Percentiles rank a stretch among this genome's conserved stretches.
phyloP scores from a whole-genome alignment of 2,888 invertebrate species.

The Drosophila atroscutellata region DNA sequence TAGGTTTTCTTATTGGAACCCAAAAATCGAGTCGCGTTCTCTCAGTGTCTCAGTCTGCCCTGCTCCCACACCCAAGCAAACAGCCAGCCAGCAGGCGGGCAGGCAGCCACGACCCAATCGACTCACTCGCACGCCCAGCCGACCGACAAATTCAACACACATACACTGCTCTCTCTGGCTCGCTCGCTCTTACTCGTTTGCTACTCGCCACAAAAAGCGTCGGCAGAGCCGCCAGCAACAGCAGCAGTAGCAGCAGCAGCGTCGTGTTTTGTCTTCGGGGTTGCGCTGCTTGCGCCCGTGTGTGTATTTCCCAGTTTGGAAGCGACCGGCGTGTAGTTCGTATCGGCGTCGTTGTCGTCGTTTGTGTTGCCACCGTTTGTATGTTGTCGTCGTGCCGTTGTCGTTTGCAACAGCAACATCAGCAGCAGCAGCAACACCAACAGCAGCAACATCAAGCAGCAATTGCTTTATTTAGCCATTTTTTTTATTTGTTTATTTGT shows the following conservation, averaged over 20 bases:
- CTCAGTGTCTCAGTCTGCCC: conserved; percentile 53
- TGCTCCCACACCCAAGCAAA: conserved; percentile 54
- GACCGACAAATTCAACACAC: conserved; percentile 62
- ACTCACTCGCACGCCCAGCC: conserved; percentile 59
- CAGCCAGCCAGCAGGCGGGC: conserved; percentile 9
- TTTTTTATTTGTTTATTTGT: neutral
- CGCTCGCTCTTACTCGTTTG: conserved; percentile 40
- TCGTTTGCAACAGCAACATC: conserved; percentile 13
- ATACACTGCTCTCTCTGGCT: conserved; percentile 25
- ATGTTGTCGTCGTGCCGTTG: conserved; percentile 53
- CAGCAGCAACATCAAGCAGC: conserved; percentile 4
- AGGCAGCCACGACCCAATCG: conserved; percentile 44
- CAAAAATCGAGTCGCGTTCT: conserved; percentile 33
- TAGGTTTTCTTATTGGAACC: conserved; percentile 76
- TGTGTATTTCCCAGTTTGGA: conserved; percentile 85
- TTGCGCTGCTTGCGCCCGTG: conserved; percentile 73
- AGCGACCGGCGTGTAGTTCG: conserved; percentile 85
- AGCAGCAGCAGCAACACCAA: conserved; percentile 24
- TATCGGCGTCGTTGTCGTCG: conserved; percentile 80
- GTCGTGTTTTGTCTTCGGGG: conserved; percentile 54
- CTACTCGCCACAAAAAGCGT: conserved; percentile 29
- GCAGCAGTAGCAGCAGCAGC: conserved; percentile 16
- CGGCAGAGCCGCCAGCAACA: conserved; percentile 32
- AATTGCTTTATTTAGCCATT: neutral
- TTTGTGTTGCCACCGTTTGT: conserved; percentile 43